These are phyloP conservation scores for Siniperca chuatsi DNA, from an alignment of 2,113 vertebrate species.

Conservation along the genomic window DNA sequence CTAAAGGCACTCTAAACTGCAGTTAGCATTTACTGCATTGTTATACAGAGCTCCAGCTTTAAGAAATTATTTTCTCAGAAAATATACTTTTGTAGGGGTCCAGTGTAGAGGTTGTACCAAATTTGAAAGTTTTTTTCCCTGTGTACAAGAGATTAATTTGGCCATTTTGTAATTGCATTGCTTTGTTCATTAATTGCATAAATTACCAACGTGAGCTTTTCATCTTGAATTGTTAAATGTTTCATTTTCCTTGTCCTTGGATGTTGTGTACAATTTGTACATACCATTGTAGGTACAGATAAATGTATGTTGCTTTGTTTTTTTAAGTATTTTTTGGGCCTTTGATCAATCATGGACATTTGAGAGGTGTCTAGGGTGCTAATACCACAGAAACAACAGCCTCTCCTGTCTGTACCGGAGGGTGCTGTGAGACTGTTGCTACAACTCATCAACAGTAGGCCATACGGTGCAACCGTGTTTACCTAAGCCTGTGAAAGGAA, in stretches of 20 bases:
- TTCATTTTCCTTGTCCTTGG: too few species aligned
- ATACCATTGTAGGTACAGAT: neutral
- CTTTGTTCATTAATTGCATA: neutral
- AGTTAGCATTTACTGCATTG: neutral
- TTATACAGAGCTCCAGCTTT: neutral
- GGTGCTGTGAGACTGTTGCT: conserved; percentile 6
- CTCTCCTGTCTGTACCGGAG: conserved; percentile 1
- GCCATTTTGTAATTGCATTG: neutral
- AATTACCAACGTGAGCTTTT: neutral
- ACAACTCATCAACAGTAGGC: neutral
- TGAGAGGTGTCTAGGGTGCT: neutral
- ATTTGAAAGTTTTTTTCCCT: neutral
- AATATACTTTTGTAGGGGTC: neutral
- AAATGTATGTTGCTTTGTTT: neutral
- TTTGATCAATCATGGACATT: neutral
- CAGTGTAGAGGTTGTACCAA: neutral
- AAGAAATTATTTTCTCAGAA: neutral
- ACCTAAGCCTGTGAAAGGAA: neutral
- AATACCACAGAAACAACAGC: neutral
- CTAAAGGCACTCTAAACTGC: neutral
- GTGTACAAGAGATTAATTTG: neutral
- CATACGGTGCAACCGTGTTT: neutral
- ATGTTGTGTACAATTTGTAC: neutral
- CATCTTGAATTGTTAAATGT: neutral
- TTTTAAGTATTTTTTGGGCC: neutral